Evolutionary conservation across 2,888 invertebrate species (phyloP).

Genomic region (Podotricha telesiphe): DNA sequence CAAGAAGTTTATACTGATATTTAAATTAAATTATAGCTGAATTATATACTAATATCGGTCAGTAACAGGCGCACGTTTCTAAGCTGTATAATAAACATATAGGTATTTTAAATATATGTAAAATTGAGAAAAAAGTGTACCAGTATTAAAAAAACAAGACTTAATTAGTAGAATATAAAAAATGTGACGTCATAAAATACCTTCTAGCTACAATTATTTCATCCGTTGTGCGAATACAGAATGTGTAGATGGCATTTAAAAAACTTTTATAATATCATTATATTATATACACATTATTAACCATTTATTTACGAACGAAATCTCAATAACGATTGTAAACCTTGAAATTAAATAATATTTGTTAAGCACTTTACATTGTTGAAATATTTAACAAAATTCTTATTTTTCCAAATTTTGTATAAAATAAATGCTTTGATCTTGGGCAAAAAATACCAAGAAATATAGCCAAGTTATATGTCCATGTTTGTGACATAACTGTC

Average conservation of each 20-base stretch:
- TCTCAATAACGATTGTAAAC: background rate
- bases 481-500: too few relatives aligned
- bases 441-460: too few relatives aligned
- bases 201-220: background rate
- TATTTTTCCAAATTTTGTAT: too few relatives aligned
- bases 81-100: too few relatives aligned
- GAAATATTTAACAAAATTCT: background rate
- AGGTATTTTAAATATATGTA: too few relatives aligned
- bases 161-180: background rate
- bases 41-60: too few relatives aligned
- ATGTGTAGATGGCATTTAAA: background rate
- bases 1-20: background rate
- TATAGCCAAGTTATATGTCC: too few relatives aligned
- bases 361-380: background rate
- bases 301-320: background rate
- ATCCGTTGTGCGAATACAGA: background rate
- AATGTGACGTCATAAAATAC: background rate
- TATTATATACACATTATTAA: background rate
- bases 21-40: background rate
- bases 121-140: too few relatives aligned
- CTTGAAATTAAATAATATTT: background rate
- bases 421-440: too few relatives aligned
- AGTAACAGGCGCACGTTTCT: background rate
- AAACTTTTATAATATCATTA: constrained; percentile 2
- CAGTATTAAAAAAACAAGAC: too few relatives aligned